Evolutionary conservation across 2,888 invertebrate species (phyloP).

Genomic region (Hyposoter didymator): DNA sequence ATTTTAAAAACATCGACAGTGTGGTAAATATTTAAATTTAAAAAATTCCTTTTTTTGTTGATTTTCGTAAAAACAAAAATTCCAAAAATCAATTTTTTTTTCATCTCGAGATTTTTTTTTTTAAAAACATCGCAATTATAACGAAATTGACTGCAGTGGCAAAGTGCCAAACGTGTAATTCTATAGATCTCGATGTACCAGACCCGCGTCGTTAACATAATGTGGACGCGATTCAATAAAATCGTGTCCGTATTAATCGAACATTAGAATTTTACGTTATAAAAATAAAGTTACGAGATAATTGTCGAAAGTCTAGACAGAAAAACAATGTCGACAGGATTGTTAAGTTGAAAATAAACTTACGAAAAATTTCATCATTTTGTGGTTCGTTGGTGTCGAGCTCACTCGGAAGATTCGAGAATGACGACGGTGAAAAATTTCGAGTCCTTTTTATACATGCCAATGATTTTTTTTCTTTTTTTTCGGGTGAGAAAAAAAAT

Average conservation of each 20-base stretch:
- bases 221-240: neutral
- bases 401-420: slow-evolving; percentile 26
- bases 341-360: slow-evolving; percentile 34
- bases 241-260: neutral
- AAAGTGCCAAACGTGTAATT: neutral
- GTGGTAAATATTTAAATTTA: no score
- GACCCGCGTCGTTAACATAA: neutral
- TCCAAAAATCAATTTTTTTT: no score
- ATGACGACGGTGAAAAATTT: slow-evolving; percentile 31
- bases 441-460: slow-evolving; percentile 46
- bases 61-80: neutral
- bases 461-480: neutral
- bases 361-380: slow-evolving; percentile 50
- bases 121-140: neutral
- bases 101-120: neutral
- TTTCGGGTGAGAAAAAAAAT: neutral
- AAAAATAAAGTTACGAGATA: neutral
- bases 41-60: no score
- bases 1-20: neutral
- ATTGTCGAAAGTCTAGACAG: neutral
- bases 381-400: neutral
- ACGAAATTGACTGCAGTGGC: neutral
- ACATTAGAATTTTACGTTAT: neutral
- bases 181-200: neutral
- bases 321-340: neutral